phyloP scores from a whole-genome alignment of 2,888 invertebrate species.

The Drosophila cracens region DNA sequence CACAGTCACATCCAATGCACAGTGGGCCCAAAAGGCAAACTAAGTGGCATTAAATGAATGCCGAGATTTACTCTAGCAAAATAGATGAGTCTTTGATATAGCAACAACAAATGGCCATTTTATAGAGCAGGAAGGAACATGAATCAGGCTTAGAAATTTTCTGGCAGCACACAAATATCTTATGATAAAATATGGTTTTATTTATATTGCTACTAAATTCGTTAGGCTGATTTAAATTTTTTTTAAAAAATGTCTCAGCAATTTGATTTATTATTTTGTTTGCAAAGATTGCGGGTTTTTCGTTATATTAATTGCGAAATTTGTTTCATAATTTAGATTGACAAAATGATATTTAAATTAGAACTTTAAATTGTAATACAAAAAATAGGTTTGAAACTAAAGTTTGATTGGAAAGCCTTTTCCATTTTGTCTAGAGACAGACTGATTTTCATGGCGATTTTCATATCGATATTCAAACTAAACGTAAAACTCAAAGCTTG shows the following conservation, averaged over 20 bases:
- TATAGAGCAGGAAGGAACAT: not conserved
- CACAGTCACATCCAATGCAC: constrained; percentile 49
- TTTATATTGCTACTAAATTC: not conserved
- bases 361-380: not conserved
- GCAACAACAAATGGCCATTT: not conserved
- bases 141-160: not conserved
- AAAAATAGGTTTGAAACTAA: not conserved
- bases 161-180: not conserved
- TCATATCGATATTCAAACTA: not conserved
- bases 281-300: not conserved
- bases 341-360: not conserved
- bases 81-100: not conserved
- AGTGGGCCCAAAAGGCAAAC: not conserved
- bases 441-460: not conserved
- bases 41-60: not conserved
- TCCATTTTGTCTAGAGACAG: not conserved
- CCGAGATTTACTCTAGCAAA: not conserved
- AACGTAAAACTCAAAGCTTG: not conserved
- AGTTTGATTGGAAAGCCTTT: not conserved
- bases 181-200: not conserved
- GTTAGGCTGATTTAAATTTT: not conserved
- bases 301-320: not conserved
- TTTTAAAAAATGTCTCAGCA: not conserved
- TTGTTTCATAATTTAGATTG: too few relatives aligned
- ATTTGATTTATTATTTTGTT: not conserved